phyloP scores from a whole-genome alignment of 1,140 invertebrate species.

The Apis laboriosa region DNA sequence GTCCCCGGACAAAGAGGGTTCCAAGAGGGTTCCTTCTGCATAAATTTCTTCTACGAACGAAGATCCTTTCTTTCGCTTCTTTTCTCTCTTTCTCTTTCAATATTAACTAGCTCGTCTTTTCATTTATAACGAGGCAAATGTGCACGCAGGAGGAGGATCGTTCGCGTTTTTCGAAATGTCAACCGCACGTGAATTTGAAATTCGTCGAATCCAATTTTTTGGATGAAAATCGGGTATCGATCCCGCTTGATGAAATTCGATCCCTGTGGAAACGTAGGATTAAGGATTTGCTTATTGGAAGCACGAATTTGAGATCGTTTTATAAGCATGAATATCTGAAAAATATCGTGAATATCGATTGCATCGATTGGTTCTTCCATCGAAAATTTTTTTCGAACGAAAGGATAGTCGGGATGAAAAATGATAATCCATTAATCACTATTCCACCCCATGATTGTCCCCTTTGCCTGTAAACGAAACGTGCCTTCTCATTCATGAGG shows the following conservation, averaged over 20 bases:
- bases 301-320: too few species aligned
- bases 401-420: too few species aligned
- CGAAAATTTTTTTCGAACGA: too few species aligned
- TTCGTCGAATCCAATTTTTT: background rate
- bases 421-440: too few species aligned
- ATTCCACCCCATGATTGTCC: too few species aligned
- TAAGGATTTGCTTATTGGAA: background rate
- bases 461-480: too few species aligned
- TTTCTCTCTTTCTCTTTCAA: too few species aligned
- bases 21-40: background rate
- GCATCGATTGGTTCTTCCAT: too few species aligned
- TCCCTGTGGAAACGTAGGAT: background rate
- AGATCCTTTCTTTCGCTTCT: background rate
- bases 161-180: slow-evolving; percentile 12
- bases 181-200: slow-evolving; percentile 6
- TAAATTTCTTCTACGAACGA: background rate
- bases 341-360: too few species aligned
- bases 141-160: background rate
- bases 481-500: too few species aligned
- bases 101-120: background rate
- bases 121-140: background rate
- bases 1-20: background rate
- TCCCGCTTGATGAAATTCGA: background rate
- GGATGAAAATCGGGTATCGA: too few species aligned
- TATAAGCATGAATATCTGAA: too few species aligned